Conservation (phyloP, 1,140 invertebrate species). For the Scylla paramamosain region DNA sequence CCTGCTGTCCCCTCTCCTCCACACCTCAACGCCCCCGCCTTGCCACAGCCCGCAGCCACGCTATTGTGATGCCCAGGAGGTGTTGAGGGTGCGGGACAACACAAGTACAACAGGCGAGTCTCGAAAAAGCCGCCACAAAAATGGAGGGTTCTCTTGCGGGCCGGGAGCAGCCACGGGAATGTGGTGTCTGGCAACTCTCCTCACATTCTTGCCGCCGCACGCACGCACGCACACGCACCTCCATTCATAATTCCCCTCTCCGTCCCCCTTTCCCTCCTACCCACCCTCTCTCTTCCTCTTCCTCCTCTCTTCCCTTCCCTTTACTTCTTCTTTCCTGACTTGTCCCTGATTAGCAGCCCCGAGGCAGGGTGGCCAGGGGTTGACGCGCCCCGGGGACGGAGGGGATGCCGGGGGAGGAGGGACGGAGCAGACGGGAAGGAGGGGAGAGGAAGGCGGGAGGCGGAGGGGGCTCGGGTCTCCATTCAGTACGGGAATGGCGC, state of each 20-base stretch:
- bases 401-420: not conserved
- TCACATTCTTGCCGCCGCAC: slow-evolving; percentile 17
- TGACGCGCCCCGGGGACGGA: not conserved
- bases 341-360: not conserved
- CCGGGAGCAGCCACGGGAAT: not conserved
- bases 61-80: not conserved
- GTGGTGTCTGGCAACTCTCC: not conserved
- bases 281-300: slow-evolving; percentile 13
- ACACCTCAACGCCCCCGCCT: not conserved
- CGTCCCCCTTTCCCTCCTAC: slow-evolving; percentile 2
- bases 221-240: slow-evolving; percentile 16
- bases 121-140: not conserved
- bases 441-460: not conserved
- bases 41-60: not conserved
- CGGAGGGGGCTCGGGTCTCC: not conserved
- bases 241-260: slow-evolving; percentile 12
- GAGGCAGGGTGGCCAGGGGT: not conserved
- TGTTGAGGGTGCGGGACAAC: not conserved
- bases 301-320: not conserved
- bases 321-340: not conserved
- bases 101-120: not conserved
- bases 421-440: not conserved
- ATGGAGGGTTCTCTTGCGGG: not conserved
- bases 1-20: not conserved
- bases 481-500: slow-evolving; percentile 11